Evolutionary conservation across 2,113 vertebrate genomes (phyloP).

Genomic region (Indri indri): DNA sequence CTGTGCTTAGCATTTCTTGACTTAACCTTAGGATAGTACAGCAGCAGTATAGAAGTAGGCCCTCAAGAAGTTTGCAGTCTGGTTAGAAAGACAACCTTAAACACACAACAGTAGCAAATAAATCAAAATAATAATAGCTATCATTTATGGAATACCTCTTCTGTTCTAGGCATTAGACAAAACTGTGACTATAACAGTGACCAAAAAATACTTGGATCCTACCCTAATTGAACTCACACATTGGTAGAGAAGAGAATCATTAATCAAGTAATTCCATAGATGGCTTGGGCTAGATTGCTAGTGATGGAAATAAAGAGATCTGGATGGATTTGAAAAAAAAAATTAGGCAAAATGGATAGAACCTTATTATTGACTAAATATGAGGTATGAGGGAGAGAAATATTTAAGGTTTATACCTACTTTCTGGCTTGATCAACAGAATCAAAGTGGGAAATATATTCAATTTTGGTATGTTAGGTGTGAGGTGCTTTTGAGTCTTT

Average conservation of each 20-base stretch:
- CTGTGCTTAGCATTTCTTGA: not conserved
- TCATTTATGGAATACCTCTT: not conserved
- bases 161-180: not conserved
- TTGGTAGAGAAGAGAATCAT: not conserved
- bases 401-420: not conserved
- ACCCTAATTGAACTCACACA: not conserved
- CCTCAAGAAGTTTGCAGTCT: not conserved
- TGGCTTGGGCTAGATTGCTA: not conserved
- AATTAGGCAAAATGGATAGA: not conserved
- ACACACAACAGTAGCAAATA: not conserved
- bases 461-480: not conserved
- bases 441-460: not conserved
- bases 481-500: not conserved
- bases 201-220: not conserved
- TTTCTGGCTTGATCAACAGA: not conserved
- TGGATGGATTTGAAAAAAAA: not conserved
- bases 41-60: not conserved
- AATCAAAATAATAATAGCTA: not conserved
- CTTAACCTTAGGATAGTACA: not conserved
- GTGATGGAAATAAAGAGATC: not conserved
- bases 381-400: not conserved
- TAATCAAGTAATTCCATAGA: not conserved
- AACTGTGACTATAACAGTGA: not conserved
- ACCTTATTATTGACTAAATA: not conserved
- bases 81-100: not conserved